phyloP scores from a whole-genome alignment of 2,113 vertebrate genomes.

The Accipiter cooperii region DNA sequence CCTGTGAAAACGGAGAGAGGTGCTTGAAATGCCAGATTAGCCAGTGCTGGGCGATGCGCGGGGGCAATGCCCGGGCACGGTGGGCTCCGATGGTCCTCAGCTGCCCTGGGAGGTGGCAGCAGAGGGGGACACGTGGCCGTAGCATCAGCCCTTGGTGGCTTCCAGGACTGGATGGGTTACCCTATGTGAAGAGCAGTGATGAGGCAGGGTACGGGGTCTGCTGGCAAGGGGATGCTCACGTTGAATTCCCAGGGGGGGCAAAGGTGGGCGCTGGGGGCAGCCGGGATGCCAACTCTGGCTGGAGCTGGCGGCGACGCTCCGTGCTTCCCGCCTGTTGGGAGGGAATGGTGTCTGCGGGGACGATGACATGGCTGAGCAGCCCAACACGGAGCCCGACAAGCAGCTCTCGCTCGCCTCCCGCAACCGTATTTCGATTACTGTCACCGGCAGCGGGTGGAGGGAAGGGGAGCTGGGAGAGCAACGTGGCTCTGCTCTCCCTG shows the following conservation, averaged over 20 bases:
- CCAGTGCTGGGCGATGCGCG: accelerated
- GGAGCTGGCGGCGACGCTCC: not conserved
- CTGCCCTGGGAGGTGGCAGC: not conserved
- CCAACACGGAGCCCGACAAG: constrained; percentile 7
- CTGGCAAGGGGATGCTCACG: accelerated
- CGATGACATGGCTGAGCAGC: constrained; percentile 63
- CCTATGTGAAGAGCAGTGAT: accelerated
- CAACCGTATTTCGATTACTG: constrained; percentile 15
- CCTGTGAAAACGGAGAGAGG: constrained; percentile 19
- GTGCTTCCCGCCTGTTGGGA: constrained; percentile 47
- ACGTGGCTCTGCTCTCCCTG: not conserved
- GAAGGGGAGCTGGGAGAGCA: not conserved
- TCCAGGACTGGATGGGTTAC: not conserved
- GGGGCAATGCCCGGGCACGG: not conserved
- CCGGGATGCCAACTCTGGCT: not conserved
- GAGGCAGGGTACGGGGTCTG: not conserved
- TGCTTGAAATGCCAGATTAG: constrained; percentile 16
- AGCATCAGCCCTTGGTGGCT: not conserved
- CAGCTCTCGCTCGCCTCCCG: not conserved
- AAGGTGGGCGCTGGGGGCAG: not conserved
- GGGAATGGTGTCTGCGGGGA: constrained; percentile 59
- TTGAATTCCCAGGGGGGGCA: not conserved
- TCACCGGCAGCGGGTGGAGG: not conserved
- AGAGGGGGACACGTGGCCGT: not conserved
- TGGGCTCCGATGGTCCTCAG: not conserved